phyloP scores from a whole-genome alignment of 2,888 invertebrate species.

The Agriopis marginaria region DNA sequence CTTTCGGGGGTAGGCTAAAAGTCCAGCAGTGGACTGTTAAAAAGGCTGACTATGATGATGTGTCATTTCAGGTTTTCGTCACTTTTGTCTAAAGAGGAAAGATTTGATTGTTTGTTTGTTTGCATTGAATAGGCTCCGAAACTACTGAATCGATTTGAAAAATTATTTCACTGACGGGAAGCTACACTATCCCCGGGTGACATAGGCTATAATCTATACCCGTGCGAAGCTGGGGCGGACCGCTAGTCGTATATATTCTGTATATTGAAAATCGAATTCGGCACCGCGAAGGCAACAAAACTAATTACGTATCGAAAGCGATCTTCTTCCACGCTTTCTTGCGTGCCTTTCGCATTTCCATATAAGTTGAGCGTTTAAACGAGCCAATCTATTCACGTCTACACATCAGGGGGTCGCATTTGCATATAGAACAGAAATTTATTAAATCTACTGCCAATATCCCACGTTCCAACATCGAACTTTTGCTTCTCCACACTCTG shows the following conservation, averaged over 20 bases:
- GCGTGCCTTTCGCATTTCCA: conserved; percentile 86
- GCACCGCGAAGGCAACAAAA: conserved; percentile 76
- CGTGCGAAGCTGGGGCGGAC: too few relatives aligned
- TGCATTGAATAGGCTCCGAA: too few relatives aligned
- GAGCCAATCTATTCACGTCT: conserved; percentile 87
- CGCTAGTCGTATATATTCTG: conserved; percentile 61
- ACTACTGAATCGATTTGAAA: too few relatives aligned
- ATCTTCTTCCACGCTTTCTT: conserved; percentile 85
- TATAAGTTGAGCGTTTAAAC: conserved; percentile 86
- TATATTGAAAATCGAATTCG: conserved; percentile 75
- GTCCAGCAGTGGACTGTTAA: too few relatives aligned
- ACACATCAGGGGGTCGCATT: conserved; percentile 86
- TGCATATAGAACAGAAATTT: conserved; percentile 87
- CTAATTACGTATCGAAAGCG: conserved; percentile 84
- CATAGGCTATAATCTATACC: too few relatives aligned
- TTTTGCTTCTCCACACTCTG: conserved; percentile 77
- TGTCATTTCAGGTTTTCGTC: conserved; percentile 29
- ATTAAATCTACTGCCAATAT: conserved; percentile 87
- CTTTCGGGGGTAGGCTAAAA: too few relatives aligned
- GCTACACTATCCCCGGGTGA: too few relatives aligned
- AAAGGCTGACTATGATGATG: too few relatives aligned
- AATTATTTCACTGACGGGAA: too few relatives aligned
- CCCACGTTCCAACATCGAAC: conserved; percentile 82
- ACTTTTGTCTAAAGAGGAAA: too few relatives aligned
- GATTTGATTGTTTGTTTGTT: too few relatives aligned